phyloP scores from a whole-genome alignment of 2,797 vertebrate species.

The Margarornis squamiger region DNA sequence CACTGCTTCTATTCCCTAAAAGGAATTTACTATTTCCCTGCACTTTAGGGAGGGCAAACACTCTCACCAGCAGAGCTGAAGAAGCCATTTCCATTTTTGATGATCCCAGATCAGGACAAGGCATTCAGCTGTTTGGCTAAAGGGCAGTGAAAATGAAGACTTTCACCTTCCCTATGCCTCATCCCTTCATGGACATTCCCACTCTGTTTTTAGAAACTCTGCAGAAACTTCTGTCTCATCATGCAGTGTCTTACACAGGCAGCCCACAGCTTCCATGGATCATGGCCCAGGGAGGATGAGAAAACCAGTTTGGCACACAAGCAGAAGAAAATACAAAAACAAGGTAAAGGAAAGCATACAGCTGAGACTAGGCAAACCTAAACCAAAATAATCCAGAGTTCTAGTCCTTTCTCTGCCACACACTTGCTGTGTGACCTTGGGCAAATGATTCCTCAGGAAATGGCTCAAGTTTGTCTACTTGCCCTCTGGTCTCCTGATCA shows the following conservation, averaged over 20 bases:
- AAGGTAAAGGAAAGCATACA: background rate
- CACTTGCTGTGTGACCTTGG: background rate
- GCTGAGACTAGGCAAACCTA: background rate
- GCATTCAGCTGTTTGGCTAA: background rate
- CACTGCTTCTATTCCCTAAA: background rate
- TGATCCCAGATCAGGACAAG: background rate
- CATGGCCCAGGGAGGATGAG: background rate
- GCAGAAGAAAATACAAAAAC: background rate
- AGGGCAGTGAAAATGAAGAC: background rate
- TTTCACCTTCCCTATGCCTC: background rate
- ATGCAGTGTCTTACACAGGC: background rate
- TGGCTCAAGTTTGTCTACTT: background rate
- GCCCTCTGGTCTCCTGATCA: background rate
- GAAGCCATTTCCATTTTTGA: background rate
- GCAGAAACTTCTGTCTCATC: background rate
- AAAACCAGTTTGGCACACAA: background rate
- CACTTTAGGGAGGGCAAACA: background rate
- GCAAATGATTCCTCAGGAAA: background rate
- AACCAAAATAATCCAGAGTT: background rate
- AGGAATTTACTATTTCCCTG: background rate
- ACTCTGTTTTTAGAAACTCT: background rate
- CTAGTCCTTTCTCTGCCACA: background rate
- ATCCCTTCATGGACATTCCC: background rate
- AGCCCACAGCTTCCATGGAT: background rate
- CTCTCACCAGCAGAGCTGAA: background rate